Evolutionary conservation across 2,113 vertebrate species (phyloP).

Genomic region (Neodontobutis hainanensis): DNA sequence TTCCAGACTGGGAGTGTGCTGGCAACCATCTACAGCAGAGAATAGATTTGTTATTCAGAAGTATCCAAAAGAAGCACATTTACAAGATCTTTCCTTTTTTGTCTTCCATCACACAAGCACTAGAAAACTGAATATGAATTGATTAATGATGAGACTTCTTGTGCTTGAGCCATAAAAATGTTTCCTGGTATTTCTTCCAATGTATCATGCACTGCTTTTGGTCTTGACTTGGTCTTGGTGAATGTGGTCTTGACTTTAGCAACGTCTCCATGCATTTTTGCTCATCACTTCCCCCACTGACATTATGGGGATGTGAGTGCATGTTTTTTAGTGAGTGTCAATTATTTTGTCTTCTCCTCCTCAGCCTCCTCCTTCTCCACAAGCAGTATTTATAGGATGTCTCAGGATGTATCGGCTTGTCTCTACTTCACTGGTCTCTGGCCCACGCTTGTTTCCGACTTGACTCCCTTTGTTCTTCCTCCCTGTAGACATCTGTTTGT

Average conservation of each 20-base stretch:
- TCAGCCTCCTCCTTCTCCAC: slow-evolving; percentile 50
- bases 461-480: slow-evolving; percentile 46
- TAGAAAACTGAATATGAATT: no score
- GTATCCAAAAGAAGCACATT: no score
- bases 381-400: slow-evolving; percentile 68
- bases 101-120: no score
- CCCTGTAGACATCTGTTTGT: slow-evolving; percentile 33
- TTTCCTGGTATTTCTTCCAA: no score
- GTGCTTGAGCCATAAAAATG: no score
- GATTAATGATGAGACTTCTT: no score
- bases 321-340: slow-evolving; percentile 1
- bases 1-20: no score
- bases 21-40: no score
- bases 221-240: background rate
- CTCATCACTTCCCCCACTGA: background rate
- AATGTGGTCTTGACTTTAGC: background rate
- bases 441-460: slow-evolving; percentile 60
- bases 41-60: no score
- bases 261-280: background rate
- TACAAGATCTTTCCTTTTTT: no score
- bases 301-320: background rate
- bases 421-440: slow-evolving; percentile 32
- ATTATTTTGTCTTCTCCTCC: slow-evolving; percentile 10
- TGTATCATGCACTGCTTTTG: background rate
- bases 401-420: slow-evolving; percentile 56